phyloP scores from a whole-genome alignment of 2,113 vertebrate species.

The Castor canadensis region DNA sequence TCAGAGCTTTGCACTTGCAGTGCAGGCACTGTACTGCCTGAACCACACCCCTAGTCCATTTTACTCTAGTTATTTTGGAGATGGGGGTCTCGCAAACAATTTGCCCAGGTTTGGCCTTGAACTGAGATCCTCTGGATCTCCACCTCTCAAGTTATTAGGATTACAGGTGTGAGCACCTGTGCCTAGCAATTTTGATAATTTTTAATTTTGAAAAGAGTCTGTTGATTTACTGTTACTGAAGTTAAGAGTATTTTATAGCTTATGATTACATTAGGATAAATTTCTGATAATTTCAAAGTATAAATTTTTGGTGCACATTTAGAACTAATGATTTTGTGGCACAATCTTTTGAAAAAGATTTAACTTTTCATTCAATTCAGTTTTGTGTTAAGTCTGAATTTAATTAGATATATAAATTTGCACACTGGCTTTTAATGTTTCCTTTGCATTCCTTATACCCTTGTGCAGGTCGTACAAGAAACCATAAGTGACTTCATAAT shows the following conservation, averaged over 20 bases:
- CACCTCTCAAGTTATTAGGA: too few species aligned
- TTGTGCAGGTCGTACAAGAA: not conserved
- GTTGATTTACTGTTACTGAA: not conserved
- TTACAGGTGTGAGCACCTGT: too few species aligned
- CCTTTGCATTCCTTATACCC: not conserved
- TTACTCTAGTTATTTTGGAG: too few species aligned
- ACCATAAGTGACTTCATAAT: not conserved
- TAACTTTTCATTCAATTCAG: not conserved
- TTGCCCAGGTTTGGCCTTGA: too few species aligned
- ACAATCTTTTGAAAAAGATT: conserved; percentile 20
- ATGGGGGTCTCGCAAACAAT: too few species aligned
- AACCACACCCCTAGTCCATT: too few species aligned
- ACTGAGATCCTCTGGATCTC: too few species aligned
- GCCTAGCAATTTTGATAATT: too few species aligned
- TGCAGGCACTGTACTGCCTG: too few species aligned
- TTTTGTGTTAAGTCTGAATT: conserved; percentile 6
- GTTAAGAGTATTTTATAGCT: not conserved
- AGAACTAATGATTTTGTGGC: not conserved
- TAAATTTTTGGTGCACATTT: not conserved
- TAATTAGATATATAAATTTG: not conserved
- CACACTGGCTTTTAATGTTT: not conserved
- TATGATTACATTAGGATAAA: not conserved
- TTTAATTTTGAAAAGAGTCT: conserved; percentile 26
- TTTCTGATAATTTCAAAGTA: conserved; percentile 34
- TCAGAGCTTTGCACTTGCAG: too few species aligned